Evolutionary conservation across 2,113 vertebrate species (phyloP).

Genomic region (Cyprinus carpio): DNA sequence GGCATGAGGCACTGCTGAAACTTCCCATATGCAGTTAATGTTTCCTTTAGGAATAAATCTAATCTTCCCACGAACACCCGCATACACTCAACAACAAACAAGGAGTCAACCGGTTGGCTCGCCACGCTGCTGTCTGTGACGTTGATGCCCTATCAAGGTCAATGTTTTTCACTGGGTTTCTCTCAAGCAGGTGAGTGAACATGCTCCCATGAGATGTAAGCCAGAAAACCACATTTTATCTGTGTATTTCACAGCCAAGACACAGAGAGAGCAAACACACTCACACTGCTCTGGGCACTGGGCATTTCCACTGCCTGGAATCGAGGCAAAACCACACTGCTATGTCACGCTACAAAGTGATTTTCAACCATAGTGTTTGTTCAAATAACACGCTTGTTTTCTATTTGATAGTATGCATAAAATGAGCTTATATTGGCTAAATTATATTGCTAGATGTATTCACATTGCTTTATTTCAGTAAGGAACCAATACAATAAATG

Average conservation of each 20-base stretch:
- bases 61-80: constrained; percentile 15
- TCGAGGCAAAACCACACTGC: background rate
- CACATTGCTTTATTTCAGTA: background rate
- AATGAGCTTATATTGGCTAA: constrained; percentile 24
- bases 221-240: background rate
- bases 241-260: constrained; percentile 29
- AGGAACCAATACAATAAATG: background rate
- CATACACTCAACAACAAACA: constrained; percentile 17
- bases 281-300: background rate
- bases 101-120: background rate
- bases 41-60: constrained; percentile 9
- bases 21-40: background rate
- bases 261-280: constrained; percentile 16
- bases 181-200: constrained; percentile 44
- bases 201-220: constrained; percentile 36
- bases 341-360: background rate
- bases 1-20: background rate
- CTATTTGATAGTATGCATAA: background rate
- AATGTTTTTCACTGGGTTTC: background rate
- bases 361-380: constrained; percentile 3
- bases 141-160: constrained; percentile 28
- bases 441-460: background rate
- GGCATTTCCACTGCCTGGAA: constrained; percentile 16
- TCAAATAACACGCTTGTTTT: background rate
- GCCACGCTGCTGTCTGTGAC: background rate